A percentile compares a stretch with the other conserved stretches of the same genome.
phyloP scores from a whole-genome alignment of 2,113 vertebrate species.

The Myotis davidii region DNA sequence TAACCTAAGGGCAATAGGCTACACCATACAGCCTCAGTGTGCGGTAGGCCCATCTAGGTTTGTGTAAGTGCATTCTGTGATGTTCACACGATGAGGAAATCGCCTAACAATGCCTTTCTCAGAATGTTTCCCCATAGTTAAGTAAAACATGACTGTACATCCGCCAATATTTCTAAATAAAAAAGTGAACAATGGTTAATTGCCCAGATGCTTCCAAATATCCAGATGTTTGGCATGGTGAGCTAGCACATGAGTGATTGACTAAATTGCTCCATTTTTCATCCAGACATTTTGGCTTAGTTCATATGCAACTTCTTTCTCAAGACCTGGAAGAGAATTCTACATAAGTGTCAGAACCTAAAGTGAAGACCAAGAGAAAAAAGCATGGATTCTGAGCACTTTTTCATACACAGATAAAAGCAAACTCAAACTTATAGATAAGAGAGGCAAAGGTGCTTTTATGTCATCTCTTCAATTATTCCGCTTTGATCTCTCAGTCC shows the following conservation, averaged over 20 bases:
- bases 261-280: slow-evolving; percentile 50
- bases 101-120: neutral
- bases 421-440: neutral
- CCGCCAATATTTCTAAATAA: slow-evolving; percentile 34
- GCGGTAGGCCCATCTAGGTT: too few species aligned
- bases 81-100: neutral
- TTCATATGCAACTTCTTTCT: neutral
- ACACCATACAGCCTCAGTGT: neutral
- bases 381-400: neutral
- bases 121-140: neutral
- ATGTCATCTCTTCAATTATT: neutral
- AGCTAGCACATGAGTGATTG: neutral
- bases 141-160: neutral
- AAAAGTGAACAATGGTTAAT: slow-evolving; percentile 18
- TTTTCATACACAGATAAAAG: neutral
- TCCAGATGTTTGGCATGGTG: slow-evolving; percentile 32
- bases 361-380: neutral
- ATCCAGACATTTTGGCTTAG: slow-evolving; percentile 22
- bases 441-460: neutral
- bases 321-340: slow-evolving; percentile 32
- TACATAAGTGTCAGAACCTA: neutral
- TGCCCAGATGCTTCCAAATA: slow-evolving; percentile 8
- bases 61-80: too few species aligned
- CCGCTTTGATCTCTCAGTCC: neutral
- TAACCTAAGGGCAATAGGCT: neutral